phyloP scores from a whole-genome alignment of 1,140 invertebrate species.

The Halictus rubicundus region DNA sequence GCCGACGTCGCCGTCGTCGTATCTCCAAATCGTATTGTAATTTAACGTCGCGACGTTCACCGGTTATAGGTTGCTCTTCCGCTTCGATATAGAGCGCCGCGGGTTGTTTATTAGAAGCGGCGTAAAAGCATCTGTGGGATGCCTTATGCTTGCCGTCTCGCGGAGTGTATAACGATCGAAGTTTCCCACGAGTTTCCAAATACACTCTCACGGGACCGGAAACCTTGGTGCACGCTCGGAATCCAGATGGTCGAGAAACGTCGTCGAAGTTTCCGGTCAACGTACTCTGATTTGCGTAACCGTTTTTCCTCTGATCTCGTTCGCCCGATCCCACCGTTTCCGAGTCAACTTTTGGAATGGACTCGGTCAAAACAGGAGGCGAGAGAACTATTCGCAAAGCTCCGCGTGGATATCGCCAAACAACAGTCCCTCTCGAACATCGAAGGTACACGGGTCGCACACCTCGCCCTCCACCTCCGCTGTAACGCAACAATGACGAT shows the following conservation, averaged over 20 bases:
- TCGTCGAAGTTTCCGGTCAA: not conserved
- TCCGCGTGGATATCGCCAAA: slow-evolving; percentile 88
- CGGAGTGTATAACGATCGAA: slow-evolving; percentile 84
- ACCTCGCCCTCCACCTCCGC: slow-evolving; percentile 81
- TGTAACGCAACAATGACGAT: slow-evolving; percentile 50
- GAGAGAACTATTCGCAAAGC: slow-evolving; percentile 86
- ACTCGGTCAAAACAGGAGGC: slow-evolving; percentile 59
- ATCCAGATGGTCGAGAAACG: slow-evolving; percentile 78
- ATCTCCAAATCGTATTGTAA: slow-evolving; percentile 87
- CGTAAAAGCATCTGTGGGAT: slow-evolving; percentile 83
- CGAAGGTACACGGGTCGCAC: slow-evolving; percentile 89
- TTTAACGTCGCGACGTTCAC: slow-evolving; percentile 79
- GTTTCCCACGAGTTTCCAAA: slow-evolving; percentile 84
- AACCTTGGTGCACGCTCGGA: slow-evolving; percentile 86
- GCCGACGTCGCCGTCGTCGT: slow-evolving; percentile 6
- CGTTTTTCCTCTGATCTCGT: not conserved
- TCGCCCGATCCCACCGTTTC: not conserved
- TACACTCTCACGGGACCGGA: slow-evolving; percentile 84
- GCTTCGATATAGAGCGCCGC: slow-evolving; percentile 89
- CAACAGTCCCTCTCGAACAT: slow-evolving; percentile 86
- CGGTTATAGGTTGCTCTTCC: slow-evolving; percentile 67
- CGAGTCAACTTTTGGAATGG: not conserved
- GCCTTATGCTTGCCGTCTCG: slow-evolving; percentile 83
- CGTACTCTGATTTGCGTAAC: not conserved
- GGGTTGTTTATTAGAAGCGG: slow-evolving; percentile 84